Evolutionary conservation across 2,888 invertebrate species (phyloP).

Genomic region (Uloborus plumipes): DNA sequence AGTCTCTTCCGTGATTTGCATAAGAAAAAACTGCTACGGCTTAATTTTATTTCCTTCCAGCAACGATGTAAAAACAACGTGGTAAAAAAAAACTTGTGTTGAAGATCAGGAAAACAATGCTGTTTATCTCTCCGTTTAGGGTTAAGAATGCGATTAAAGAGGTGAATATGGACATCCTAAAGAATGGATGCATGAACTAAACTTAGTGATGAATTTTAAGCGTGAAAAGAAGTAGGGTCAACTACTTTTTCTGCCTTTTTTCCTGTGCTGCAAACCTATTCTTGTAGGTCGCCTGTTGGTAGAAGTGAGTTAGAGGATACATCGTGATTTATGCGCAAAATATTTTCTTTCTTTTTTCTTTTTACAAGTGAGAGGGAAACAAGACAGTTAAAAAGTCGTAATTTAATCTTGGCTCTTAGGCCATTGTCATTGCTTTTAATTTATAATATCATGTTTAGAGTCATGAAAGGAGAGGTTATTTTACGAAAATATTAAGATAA

Average conservation of each 20-base stretch:
- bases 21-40: slow-evolving; percentile 22
- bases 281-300: not conserved
- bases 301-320: not conserved
- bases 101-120: slow-evolving; percentile 26
- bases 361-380: no score
- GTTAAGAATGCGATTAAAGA: slow-evolving; percentile 52
- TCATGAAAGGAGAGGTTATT: no score
- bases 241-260: slow-evolving; percentile 16
- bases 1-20: slow-evolving; percentile 37
- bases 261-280: not conserved
- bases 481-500: no score
- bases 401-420: no score
- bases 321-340: slow-evolving; percentile 5
- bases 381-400: no score
- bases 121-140: slow-evolving; percentile 22
- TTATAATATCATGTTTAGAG: no score
- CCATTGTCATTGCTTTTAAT: no score
- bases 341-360: not conserved
- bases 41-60: slow-evolving; percentile 20
- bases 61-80: not conserved
- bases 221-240: slow-evolving; percentile 18
- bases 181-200: slow-evolving; percentile 29
- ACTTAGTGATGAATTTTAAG: slow-evolving; percentile 40
- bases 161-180: slow-evolving; percentile 46
- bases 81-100: no score